Conservation (phyloP, 2,113 vertebrate genomes). For the Boulengeromyrus knoepffleri region DNA sequence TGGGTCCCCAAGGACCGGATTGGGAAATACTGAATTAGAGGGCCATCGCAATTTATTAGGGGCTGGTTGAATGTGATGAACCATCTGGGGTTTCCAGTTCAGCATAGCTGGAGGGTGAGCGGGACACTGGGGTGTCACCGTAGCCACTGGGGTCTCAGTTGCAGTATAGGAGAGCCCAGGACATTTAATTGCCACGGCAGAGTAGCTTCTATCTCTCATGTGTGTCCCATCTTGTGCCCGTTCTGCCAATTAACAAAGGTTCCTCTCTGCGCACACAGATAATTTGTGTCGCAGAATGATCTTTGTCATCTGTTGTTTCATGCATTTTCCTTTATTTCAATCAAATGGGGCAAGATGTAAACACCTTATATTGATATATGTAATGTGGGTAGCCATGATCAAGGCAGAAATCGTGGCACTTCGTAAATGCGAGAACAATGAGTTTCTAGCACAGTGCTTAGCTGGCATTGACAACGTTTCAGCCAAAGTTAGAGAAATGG, state of each 20-base stretch:
- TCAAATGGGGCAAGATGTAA: neutral
- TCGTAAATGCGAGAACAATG: neutral
- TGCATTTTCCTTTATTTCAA: neutral
- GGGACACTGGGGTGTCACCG: neutral
- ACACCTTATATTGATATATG: neutral
- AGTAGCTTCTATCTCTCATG: neutral
- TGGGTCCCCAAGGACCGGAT: neutral
- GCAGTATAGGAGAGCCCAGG: neutral
- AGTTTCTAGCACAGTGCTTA: neutral
- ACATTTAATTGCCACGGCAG: neutral
- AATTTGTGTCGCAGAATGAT: neutral
- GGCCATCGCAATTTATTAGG: neutral
- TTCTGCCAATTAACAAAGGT: neutral
- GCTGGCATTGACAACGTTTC: neutral
- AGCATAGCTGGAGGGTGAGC: neutral
- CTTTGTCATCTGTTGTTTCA: neutral
- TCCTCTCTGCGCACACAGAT: neutral
- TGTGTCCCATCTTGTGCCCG: neutral
- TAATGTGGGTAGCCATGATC: neutral
- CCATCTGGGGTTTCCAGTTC: conserved; percentile 18
- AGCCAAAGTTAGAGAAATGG: neutral
- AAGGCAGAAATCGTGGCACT: neutral
- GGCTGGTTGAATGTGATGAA: conserved; percentile 5
- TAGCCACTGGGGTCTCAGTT: neutral
- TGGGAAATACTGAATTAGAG: neutral